Percentiles rank a stretch among this genome's conserved stretches.
Conservation (phyloP, 2,888 invertebrate genomes). For the Graphium colonna region DNA sequence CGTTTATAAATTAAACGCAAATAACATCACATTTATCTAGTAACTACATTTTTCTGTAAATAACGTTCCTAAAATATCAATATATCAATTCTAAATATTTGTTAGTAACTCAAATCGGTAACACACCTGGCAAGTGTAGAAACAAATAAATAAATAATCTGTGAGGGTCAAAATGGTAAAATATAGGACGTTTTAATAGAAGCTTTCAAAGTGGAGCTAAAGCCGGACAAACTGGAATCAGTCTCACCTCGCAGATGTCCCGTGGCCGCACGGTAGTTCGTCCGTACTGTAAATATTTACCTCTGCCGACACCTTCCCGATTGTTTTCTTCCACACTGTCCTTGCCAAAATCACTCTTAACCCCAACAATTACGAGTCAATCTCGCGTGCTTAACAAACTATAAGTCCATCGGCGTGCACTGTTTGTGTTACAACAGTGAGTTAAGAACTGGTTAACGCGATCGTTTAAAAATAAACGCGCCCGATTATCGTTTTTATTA, state of each 20-base stretch:
- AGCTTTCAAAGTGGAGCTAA: too few relatives aligned
- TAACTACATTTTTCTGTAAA: too few relatives aligned
- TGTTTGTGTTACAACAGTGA: conserved; percentile 40
- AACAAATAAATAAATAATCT: too few relatives aligned
- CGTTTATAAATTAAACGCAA: too few relatives aligned
- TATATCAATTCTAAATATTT: too few relatives aligned
- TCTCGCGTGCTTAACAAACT: conserved; percentile 13
- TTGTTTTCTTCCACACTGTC: conserved; percentile 23
- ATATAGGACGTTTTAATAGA: too few relatives aligned
- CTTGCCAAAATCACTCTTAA: conserved; percentile 35
- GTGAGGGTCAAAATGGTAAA: too few relatives aligned
- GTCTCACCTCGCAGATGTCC: conserved; percentile 13
- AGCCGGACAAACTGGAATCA: neutral
- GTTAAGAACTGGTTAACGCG: conserved; percentile 43
- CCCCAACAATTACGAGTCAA: conserved; percentile 24
- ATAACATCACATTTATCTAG: too few relatives aligned
- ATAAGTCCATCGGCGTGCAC: conserved; percentile 43
- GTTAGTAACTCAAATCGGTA: too few relatives aligned
- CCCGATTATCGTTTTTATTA: conserved; percentile 36
- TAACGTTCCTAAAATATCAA: too few relatives aligned
- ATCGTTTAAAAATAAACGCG: conserved; percentile 44
- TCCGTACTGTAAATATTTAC: conserved; percentile 36
- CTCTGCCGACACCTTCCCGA: conserved; percentile 40
- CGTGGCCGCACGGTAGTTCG: conserved; percentile 26
- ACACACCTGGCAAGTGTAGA: too few relatives aligned